phyloP scores from a whole-genome alignment of 2,888 invertebrate species.

The Polyommatus iphigenia region DNA sequence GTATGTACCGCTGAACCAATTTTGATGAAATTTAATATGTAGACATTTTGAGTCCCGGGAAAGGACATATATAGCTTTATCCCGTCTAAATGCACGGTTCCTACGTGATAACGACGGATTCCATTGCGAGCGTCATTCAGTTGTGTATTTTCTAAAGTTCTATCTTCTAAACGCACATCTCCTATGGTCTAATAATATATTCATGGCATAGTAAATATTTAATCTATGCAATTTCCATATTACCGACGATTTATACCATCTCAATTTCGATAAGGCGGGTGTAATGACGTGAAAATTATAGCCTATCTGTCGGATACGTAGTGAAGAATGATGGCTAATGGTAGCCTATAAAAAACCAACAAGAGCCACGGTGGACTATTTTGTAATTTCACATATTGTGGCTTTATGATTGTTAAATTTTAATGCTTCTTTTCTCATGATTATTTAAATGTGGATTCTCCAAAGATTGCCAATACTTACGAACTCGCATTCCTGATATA shows the following conservation, averaged over 20 bases:
- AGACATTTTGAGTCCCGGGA: too few relatives aligned
- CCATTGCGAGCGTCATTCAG: too few relatives aligned
- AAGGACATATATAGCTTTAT: too few relatives aligned
- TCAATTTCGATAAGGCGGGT: constrained; percentile 36
- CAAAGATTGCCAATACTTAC: background rate
- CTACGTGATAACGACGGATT: too few relatives aligned
- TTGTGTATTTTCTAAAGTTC: background rate
- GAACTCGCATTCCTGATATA: background rate
- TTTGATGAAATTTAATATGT: too few relatives aligned
- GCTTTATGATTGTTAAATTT: constrained; percentile 5
- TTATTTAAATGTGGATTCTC: background rate
- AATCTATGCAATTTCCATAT: constrained; percentile 31
- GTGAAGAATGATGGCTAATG: constrained; percentile 42
- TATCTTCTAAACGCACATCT: background rate
- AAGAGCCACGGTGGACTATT: constrained; percentile 38
- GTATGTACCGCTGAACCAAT: too few relatives aligned
- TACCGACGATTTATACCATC: constrained; percentile 30
- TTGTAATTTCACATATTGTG: background rate
- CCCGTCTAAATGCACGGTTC: too few relatives aligned
- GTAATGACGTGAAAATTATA: constrained; percentile 42
- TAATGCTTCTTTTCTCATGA: background rate
- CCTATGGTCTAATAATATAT: constrained; percentile 34
- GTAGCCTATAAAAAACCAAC: constrained; percentile 41
- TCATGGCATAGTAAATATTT: constrained; percentile 41
- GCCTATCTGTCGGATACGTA: constrained; percentile 38